Base-by-base conservation (phyloP, 1,140 invertebrate species). In the Melanaphis sacchari region DNA sequence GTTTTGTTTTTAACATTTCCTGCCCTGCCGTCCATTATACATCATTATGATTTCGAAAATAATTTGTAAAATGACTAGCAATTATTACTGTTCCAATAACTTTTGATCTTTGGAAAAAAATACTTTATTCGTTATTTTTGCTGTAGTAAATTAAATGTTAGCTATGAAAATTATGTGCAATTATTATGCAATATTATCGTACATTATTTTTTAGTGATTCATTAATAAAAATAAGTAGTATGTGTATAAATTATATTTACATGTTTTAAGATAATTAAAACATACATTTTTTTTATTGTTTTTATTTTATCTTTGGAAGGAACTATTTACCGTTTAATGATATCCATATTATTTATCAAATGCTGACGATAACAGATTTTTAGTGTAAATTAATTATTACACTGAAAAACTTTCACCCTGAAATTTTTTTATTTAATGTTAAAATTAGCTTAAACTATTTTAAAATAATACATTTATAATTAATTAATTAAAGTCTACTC, bases 1-100 rank as follows among this genome's bases (percentile, higher is more conserved):
- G 46, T 40, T 54, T 89, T 89, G 85, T 52, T 89, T 89, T 89
- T n/a, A 36, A 89, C 88, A 38, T 89, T 89, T 54, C 88, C 88
- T 54, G 49, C 38, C 49, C 4, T 36, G 59, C 41, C 41, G 24
- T 21, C n/a, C 40, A 85, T 85, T 43, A 31, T 85, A 38, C 8
- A 82, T 38, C 36, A 31, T 21, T 59, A 59, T 31, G 15, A 15
- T 43, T n/a, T 46, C 41, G 31, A 87, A 41, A n/a, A 26, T 43
- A 54, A 11, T 43, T 24, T 43, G 9, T n/a, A 66, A 4, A 76
- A 76, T 11, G 24, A 76, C 15, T 76, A 76, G 31, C 59, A 76
- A 76, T 76, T n/a, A n/a, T 31, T 66, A n/a, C n/a, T 76, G 59
- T n/a, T 76, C 31, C 4, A 21, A 76, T 76, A n/a, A 76, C 59